phyloP scores from a whole-genome alignment of 2,113 vertebrate genomes.

The Etheostoma cragini region DNA sequence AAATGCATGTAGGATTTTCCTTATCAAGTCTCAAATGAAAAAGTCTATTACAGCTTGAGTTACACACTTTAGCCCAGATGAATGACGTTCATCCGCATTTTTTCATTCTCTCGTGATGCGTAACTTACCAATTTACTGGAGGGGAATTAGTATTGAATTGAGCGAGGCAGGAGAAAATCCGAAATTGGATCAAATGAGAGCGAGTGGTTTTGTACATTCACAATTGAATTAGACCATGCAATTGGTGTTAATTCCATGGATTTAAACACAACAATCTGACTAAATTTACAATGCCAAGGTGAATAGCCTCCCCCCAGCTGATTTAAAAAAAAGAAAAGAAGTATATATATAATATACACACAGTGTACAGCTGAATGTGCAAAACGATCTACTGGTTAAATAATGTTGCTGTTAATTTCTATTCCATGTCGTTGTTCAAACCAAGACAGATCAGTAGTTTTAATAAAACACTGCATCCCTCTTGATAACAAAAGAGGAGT shows the following conservation, averaged over 20 bases:
- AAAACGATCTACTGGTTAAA: neutral
- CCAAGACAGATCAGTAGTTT: neutral
- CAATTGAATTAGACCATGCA: constrained; percentile 1
- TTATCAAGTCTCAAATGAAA: neutral
- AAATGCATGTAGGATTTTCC: constrained; percentile 1
- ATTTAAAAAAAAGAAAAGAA: too few relatives aligned
- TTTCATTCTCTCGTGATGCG: constrained; percentile 25
- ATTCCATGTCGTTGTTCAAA: neutral
- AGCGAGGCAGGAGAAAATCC: constrained; percentile 35
- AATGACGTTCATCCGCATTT: constrained; percentile 8
- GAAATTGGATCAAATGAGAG: constrained; percentile 37
- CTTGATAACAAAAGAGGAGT: constrained; percentile 8
- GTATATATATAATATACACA: too few relatives aligned
- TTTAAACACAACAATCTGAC: neutral
- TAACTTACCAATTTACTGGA: constrained; percentile 37
- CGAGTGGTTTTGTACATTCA: neutral
- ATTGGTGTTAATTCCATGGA: constrained; percentile 15
- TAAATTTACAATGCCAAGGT: neutral
- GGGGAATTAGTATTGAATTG: constrained; percentile 29
- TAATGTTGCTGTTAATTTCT: neutral
- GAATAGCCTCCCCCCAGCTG: too few relatives aligned
- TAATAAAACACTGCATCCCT: neutral
- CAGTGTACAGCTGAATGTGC: neutral
- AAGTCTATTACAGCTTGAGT: constrained; percentile 4
- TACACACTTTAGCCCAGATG: neutral